Evolutionary conservation across 2,113 vertebrate genomes (phyloP).

Genomic region (Chaenogobius annularis): DNA sequence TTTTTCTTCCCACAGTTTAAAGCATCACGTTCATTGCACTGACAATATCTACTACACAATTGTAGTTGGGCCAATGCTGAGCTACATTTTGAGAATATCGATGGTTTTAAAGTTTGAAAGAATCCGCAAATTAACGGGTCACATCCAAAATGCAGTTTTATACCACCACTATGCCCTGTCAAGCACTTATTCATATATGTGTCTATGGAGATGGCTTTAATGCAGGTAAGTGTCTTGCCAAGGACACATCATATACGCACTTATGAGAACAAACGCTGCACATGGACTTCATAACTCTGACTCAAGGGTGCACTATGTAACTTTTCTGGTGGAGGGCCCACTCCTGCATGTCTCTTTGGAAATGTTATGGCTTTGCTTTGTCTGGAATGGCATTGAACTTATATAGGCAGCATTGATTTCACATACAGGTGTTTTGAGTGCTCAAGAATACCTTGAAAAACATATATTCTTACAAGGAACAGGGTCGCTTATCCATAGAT

Average conservation of each 20-base stretch:
- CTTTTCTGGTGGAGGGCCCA: too few species aligned
- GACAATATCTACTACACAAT: neutral
- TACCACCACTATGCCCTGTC: neutral
- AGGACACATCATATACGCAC: neutral
- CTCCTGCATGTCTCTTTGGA: too few species aligned
- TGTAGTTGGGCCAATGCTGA: neutral
- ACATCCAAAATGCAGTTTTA: neutral
- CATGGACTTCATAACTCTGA: too few species aligned
- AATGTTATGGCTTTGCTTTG: too few species aligned
- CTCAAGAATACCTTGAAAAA: neutral
- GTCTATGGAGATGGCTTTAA: neutral
- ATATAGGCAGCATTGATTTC: neutral
- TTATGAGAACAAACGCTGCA: too few species aligned
- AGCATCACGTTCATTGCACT: slow-evolving; percentile 31
- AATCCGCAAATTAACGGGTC: too few species aligned
- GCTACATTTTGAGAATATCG: too few species aligned
- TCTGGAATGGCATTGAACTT: too few species aligned
- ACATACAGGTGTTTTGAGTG: neutral
- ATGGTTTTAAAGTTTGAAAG: neutral
- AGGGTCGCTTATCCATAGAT: neutral
- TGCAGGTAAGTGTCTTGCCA: neutral
- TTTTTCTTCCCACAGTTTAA: slow-evolving; percentile 43
- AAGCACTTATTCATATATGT: neutral
- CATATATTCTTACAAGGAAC: neutral
- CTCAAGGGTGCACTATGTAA: too few species aligned